Conservation (phyloP, 2,113 vertebrate species). For the Morphnarchus princeps region DNA sequence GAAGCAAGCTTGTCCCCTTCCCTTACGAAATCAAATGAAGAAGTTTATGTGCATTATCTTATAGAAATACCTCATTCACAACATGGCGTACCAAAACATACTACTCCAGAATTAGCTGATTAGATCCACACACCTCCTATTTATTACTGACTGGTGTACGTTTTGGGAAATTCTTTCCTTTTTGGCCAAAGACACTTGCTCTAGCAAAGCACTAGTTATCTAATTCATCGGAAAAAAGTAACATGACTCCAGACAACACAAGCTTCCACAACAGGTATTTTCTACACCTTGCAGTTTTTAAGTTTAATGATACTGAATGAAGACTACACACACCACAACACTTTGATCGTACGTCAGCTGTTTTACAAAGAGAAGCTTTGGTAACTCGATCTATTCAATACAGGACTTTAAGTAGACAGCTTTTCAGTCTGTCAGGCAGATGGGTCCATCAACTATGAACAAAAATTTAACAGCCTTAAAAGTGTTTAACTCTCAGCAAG, state of each 20-base stretch:
- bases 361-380: background rate
- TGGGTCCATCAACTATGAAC: background rate
- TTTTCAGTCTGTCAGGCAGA: background rate
- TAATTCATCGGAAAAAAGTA: background rate
- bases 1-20: background rate
- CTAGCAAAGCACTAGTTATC: background rate
- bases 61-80: background rate
- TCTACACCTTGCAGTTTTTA: background rate
- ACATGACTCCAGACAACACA: background rate
- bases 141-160: background rate
- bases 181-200: background rate
- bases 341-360: background rate
- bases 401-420: background rate
- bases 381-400: background rate
- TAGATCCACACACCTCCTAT: background rate
- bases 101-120: background rate
- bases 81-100: accelerated
- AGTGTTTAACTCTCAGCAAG: background rate
- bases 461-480: background rate
- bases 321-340: accelerated
- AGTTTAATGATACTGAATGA: background rate
- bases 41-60: background rate
- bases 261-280: background rate
- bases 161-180: background rate
- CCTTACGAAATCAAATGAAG: background rate